These are phyloP conservation scores for Tursiops truncatus DNA, from an alignment of 2,113 vertebrate species.

Conservation along the genomic window DNA sequence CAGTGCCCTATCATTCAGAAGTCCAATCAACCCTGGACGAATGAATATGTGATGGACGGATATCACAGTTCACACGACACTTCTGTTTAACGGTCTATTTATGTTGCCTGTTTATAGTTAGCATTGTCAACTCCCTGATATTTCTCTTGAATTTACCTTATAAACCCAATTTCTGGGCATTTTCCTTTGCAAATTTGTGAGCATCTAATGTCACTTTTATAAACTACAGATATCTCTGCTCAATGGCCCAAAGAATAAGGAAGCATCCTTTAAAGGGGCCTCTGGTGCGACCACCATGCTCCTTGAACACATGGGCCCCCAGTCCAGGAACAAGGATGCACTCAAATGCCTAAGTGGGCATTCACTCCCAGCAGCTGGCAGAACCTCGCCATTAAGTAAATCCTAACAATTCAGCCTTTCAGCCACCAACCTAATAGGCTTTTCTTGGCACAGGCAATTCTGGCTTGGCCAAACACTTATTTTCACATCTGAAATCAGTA, in stretches of 20 bases:
- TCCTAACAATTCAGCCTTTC: constrained; percentile 69
- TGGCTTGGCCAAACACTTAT: constrained; percentile 54
- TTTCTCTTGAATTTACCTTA: neutral
- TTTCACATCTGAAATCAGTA: constrained; percentile 62
- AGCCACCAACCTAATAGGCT: constrained; percentile 67
- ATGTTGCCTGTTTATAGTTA: neutral
- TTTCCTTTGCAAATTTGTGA: neutral
- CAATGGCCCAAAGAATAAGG: neutral
- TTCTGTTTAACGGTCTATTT: neutral
- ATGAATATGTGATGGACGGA: neutral
- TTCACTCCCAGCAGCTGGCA: constrained; percentile 51
- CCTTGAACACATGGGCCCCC: neutral
- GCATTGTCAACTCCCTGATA: neutral
- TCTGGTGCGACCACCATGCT: neutral
- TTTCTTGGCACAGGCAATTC: constrained; percentile 60
- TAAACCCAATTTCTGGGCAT: neutral
- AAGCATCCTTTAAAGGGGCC: neutral
- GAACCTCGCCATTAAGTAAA: constrained; percentile 11
- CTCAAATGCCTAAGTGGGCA: constrained; percentile 26
- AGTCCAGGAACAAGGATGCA: neutral
- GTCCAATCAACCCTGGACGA: neutral
- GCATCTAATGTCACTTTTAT: neutral
- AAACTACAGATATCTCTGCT: neutral
- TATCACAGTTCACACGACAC: fast-evolving
- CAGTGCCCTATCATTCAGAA: neutral